Base-by-base conservation (phyloP, 1,140 invertebrate genomes). In the Hylyphantes graminicola region DNA sequence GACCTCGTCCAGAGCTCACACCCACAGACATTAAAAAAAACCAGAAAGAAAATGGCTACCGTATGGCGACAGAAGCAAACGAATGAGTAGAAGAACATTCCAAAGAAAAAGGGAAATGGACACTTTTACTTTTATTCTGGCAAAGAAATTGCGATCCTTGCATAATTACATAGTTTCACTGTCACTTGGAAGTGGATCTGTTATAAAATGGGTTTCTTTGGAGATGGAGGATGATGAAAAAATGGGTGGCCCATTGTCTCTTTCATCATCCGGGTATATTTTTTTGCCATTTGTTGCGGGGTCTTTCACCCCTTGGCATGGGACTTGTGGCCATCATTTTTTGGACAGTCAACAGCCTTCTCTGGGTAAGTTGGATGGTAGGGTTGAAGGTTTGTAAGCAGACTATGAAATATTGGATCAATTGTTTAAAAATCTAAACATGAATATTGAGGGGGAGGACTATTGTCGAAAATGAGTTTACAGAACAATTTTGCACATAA, bases 161-260 rank as follows among this genome's bases (percentile, higher is more conserved):
- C 77, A 80, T 80, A 80, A 80, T 80, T 80, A 80, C 77, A 80
- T 64, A 50, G 19, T 17, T 63, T 21, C 61, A 65, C 76, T 51
- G 55, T 51, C 63, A 53, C 74, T 76, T 74, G 55, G 54, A 53
- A 35, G 35, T 21, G 50, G 48, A 63, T 15, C 74, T 76, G 74
- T 76, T 76, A 51, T 61, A 67, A 65, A 67, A 67, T 80, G 64
- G 59, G 9, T 21, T 74, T 74, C 55, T 59, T 59, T n/a, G 6
- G 13, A 19, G 13, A n/a, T 13, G 17, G 4, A 64, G 21, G 35
- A 10, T 17, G 67, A 51, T 51, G 63, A 53, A 63, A 10, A 35
- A 55, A 53, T 35, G 11, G 48, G 11, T 59, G 15, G n/a, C 15
- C 65, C 65, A 80, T 80, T 80, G 77, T 80, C 64, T 80, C 59